phyloP scores from a whole-genome alignment of 1,140 invertebrate species.

The Tribolium castaneum region DNA sequence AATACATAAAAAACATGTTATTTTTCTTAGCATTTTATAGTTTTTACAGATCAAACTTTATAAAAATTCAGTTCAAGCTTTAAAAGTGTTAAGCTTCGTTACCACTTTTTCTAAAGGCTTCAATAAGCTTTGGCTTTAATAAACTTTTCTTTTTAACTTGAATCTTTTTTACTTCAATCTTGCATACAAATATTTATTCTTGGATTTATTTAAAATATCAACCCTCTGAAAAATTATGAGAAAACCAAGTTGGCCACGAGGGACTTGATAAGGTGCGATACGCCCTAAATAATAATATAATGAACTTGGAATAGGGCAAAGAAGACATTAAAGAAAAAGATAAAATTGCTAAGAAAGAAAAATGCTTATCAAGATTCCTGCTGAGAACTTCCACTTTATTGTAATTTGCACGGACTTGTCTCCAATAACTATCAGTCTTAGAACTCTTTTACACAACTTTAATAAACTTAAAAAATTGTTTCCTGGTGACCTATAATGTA shows the following conservation, averaged over 20 bases:
- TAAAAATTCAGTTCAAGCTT: not conserved
- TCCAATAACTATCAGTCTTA: not conserved
- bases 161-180: no score
- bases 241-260: not conserved
- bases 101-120: no score
- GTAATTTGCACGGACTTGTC: not conserved
- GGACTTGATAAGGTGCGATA: not conserved
- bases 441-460: not conserved
- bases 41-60: not conserved
- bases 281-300: not conserved
- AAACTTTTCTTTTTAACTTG: no score
- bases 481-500: no score
- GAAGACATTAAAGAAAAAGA: constrained; percentile 1
- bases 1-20: no score
- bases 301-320: not conserved
- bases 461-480: not conserved
- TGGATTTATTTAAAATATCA: no score
- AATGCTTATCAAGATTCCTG: not conserved
- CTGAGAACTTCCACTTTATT: not conserved
- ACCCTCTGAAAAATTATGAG: not conserved
- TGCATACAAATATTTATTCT: no score
- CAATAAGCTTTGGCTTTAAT: no score
- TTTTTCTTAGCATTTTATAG: no score
- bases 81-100: no score
- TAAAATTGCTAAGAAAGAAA: not conserved